Percentiles rank a stretch among this genome's conserved stretches.
phyloP scores from a whole-genome alignment of 2,888 invertebrate genomes.

The Lacanobia oleracea region DNA sequence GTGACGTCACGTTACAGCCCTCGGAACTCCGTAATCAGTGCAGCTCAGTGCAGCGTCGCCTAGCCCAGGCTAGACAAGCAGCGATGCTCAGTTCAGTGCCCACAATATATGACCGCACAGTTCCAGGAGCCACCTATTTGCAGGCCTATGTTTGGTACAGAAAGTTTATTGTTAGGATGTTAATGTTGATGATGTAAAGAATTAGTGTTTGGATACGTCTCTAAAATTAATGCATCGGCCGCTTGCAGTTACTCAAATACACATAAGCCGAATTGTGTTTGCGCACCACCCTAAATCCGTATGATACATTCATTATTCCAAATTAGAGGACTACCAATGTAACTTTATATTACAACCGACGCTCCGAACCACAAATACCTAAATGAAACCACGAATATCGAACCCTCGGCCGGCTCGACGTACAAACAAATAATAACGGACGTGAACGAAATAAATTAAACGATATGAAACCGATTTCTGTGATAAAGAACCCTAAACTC shows the following conservation, averaged over 20 bases:
- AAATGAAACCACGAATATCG: slow-evolving; percentile 55
- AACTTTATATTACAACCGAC: slow-evolving; percentile 44
- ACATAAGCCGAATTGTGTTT: neutral
- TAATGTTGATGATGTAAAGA: too few species aligned
- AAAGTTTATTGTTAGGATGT: slow-evolving; percentile 2
- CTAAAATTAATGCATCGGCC: neutral
- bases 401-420: slow-evolving; percentile 23
- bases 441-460: slow-evolving; percentile 56
- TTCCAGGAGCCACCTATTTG: neutral
- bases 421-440: slow-evolving; percentile 50
- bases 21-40: slow-evolving; percentile 53
- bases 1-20: slow-evolving; percentile 54
- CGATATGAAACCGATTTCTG: slow-evolving; percentile 31
- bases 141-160: neutral
- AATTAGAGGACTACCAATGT: slow-evolving; percentile 46
- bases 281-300: slow-evolving; percentile 11
- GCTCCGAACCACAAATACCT: slow-evolving; percentile 47
- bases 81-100: slow-evolving; percentile 8
- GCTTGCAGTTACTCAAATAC: slow-evolving; percentile 1
- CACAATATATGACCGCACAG: slow-evolving; percentile 1
- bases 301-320: slow-evolving; percentile 37
- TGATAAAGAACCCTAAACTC: slow-evolving; percentile 37
- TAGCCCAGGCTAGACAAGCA: slow-evolving; percentile 8
- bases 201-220: neutral
- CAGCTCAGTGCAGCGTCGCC: slow-evolving; percentile 11